Base-by-base conservation (phyloP, 2,888 invertebrate species). In the Stratiomys singularior region DNA sequence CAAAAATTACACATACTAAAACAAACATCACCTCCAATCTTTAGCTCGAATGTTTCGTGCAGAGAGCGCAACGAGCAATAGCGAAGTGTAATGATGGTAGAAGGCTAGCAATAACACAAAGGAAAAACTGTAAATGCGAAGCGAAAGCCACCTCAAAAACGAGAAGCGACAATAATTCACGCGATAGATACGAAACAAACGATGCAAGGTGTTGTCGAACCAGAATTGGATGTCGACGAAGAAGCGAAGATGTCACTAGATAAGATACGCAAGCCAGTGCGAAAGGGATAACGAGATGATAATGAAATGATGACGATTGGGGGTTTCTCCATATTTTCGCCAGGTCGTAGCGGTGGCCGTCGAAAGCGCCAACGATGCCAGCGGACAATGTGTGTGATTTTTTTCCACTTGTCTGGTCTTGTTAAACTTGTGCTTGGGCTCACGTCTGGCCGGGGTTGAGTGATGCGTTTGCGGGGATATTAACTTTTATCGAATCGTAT, bases 101-200 rank as follows among this genome's bases (percentile, higher is more conserved):
- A 66, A 21, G 18, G 9, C 37, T 30, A 66, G 66, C 66, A 66
- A 66, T 37, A 66, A 46, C 69, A 69, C 69, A 46, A 46, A 25
- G 47, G 44, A 30, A 46, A 69, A 69, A 69, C 69, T 69, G 69
- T 69, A 69, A 69, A 46, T 69, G 47, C 69, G 46, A 66, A 66
- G n/a, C 30, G 71, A 60, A 72, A 64, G n/a, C 15, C n/a, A 74
- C 18, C 27, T 15, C 58, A 3, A 58, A 58, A 74, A 60, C 74
- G 58, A 58, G 74, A 74, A 37, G 58, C 74, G 74, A 60, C 74
- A 58, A 74, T 58, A 74, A 60, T 74, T 74, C 74, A 74, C 74
- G 37, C 60, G 58, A 67, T 30, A n/a, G 52, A 52, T 18, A 37
- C 37, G 37, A 37, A 60, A 60, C 25, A 15, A 37, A 30, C 37